These are phyloP conservation scores for Trypoxylus dichotomus DNA, from an alignment of 1,140 invertebrate genomes.

Conservation along the genomic window DNA sequence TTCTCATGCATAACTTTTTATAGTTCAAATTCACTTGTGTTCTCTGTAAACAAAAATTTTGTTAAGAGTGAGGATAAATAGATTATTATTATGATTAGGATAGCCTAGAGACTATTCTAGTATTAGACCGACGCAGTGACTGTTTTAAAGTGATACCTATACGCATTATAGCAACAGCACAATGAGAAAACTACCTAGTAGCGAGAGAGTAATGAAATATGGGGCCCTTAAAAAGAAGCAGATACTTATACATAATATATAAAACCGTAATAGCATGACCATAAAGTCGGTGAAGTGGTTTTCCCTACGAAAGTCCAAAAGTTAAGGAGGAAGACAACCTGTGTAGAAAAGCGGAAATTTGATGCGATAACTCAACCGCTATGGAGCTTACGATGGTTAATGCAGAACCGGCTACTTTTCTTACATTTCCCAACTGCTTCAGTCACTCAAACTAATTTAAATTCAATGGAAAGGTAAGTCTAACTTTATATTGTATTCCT, in stretches of 20 bases:
- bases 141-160: neutral
- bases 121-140: neutral
- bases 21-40: no score
- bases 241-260: no score
- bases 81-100: no score
- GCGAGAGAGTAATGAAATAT: neutral
- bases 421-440: neutral
- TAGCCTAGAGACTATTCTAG: no score
- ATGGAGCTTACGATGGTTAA: neutral
- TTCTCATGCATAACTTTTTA: no score
- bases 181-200: neutral
- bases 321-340: neutral
- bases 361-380: neutral
- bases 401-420: neutral
- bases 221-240: no score
- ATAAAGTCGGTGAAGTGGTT: neutral
- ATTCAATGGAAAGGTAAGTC: neutral
- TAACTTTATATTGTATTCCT: no score
- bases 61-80: no score
- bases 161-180: neutral
- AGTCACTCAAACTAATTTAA: neutral
- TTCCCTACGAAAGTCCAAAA: neutral
- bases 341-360: neutral
- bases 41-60: no score
- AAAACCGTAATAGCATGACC: no score